Conservation (phyloP, 2,797 vertebrate species). For the Yasuhikotakia modesta region DNA sequence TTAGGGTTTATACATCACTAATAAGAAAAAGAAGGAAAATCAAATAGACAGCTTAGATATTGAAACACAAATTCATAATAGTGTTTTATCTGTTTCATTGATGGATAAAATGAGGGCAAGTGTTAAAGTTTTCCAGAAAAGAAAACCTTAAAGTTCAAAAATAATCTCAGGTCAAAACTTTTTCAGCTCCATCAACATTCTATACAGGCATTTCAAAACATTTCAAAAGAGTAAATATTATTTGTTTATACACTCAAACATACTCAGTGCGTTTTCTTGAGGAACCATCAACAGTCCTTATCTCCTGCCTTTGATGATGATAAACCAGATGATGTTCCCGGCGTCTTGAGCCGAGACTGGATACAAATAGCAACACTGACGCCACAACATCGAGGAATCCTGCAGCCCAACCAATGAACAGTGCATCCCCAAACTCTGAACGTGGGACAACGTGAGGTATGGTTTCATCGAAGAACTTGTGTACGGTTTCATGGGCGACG, state of each 20-base stretch:
- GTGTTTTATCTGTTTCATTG: constrained; percentile 16
- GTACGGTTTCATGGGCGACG: constrained; percentile 68
- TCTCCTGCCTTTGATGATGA: constrained; percentile 64
- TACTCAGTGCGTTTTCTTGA: constrained; percentile 66
- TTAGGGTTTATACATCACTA: neutral
- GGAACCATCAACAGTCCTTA: constrained; percentile 58
- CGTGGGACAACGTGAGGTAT: constrained; percentile 71
- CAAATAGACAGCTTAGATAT: neutral
- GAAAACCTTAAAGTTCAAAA: neutral
- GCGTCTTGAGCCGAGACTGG: constrained; percentile 62
- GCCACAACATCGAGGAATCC: constrained; percentile 73
- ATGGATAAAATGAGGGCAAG: constrained; percentile 1
- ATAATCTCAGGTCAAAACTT: neutral
- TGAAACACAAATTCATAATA: neutral
- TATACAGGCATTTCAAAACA: neutral
- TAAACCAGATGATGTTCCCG: constrained; percentile 57
- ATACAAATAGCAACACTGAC: constrained; percentile 72
- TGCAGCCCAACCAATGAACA: constrained; percentile 78
- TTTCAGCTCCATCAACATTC: neutral
- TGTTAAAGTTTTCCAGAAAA: constrained; percentile 10
- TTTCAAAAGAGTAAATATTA: neutral
- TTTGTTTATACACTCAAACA: constrained; percentile 62
- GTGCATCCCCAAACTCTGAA: constrained; percentile 77
- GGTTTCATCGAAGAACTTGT: constrained; percentile 72
- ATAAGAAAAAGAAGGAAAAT: neutral